A percentile compares a stretch with the other conserved stretches of the same genome.
These are phyloP conservation scores for Anadara kagoshimensis DNA, from an alignment of 1,140 invertebrate species.

Conservation along the genomic window DNA sequence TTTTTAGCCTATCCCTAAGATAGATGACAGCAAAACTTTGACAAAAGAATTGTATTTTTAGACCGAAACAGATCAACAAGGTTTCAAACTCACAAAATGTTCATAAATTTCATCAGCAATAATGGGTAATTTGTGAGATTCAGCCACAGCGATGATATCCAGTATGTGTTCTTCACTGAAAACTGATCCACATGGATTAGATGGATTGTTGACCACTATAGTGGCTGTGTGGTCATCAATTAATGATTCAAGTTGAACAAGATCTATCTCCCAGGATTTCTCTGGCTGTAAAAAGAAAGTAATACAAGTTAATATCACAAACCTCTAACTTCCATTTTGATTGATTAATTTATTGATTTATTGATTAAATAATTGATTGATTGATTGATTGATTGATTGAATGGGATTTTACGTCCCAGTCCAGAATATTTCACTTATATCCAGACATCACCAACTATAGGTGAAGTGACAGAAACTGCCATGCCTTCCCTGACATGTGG, in stretches of 20 bases:
- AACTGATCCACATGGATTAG: constrained; percentile 98
- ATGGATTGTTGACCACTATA: constrained; percentile 96
- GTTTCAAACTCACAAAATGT: constrained; percentile 83
- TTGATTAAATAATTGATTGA: no score
- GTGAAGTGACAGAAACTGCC: no score
- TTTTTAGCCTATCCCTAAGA: no score
- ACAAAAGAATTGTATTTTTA: no score
- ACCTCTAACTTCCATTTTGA: no score
- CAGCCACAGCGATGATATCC: constrained; percentile 84
- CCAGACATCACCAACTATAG: no score
- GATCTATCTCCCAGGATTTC: constrained; percentile 91
- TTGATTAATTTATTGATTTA: no score
- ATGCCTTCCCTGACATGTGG: no score
- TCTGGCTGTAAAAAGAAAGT: constrained; percentile 81
- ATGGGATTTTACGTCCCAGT: no score
- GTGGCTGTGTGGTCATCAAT: constrained; percentile 94
- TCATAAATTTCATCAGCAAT: constrained; percentile 99
- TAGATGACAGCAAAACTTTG: no score
- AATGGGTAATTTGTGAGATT: constrained; percentile 89
- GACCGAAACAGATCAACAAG: neutral
- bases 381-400: no score
- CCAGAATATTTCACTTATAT: no score
- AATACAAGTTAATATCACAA: neutral
- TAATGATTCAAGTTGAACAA: constrained; percentile 88
- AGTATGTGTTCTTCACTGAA: constrained; percentile 87